phyloP scores from a whole-genome alignment of 2,888 invertebrate genomes.

The Petrophora chlorosata region DNA sequence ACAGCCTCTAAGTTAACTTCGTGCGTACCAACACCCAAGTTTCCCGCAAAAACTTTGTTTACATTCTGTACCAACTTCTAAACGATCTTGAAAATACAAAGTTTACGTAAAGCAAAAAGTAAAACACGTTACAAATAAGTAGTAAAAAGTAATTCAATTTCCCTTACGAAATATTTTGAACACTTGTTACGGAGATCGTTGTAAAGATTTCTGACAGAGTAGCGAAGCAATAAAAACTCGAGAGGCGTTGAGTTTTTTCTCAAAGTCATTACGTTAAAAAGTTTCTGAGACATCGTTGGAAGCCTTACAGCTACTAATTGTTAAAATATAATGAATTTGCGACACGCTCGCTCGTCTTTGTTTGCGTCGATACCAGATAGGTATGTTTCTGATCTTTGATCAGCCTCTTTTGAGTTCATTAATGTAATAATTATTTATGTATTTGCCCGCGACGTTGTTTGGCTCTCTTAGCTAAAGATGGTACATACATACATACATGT shows the following conservation, averaged over 20 bases:
- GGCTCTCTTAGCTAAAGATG: no score
- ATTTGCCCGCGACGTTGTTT: no score
- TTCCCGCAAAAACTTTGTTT: not conserved
- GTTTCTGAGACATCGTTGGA: constrained; percentile 20
- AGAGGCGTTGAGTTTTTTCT: constrained; percentile 28
- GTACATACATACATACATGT: no score
- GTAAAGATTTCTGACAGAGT: constrained; percentile 28
- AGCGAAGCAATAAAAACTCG: constrained; percentile 29
- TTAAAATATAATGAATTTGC: constrained; percentile 10
- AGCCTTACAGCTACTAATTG: constrained; percentile 19
- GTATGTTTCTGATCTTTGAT: not conserved
- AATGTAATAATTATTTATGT: no score
- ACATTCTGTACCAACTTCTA: not conserved
- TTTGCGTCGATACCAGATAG: not conserved
- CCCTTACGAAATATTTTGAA: constrained; percentile 6
- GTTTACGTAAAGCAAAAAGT: not conserved
- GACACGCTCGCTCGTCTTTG: not conserved
- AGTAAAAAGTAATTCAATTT: constrained; percentile 3
- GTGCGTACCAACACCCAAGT: no score
- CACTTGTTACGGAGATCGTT: constrained; percentile 18
- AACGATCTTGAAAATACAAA: not conserved
- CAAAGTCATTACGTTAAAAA: constrained; percentile 18
- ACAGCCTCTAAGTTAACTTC: no score
- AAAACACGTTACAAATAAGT: not conserved
- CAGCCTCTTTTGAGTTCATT: not conserved